These are phyloP conservation scores for Halcyon leucocephala DNA, from an alignment of 2,797 vertebrate species.

Conservation along the genomic window DNA sequence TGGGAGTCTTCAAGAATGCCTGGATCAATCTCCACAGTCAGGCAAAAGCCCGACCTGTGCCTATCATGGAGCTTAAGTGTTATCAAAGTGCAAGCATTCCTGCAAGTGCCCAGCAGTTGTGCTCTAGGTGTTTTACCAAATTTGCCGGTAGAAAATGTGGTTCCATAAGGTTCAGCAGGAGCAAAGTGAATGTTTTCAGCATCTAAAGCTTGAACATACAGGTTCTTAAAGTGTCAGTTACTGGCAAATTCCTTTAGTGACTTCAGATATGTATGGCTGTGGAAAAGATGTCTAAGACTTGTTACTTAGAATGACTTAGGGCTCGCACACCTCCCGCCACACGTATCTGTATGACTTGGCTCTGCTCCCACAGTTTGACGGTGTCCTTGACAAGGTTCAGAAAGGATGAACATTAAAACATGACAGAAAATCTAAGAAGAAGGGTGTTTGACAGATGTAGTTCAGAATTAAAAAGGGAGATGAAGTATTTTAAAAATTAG, in stretches of 20 bases:
- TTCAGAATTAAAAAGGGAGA: background rate
- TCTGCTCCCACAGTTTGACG: background rate
- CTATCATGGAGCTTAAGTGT: no score
- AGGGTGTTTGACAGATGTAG: background rate
- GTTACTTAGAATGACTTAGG: background rate
- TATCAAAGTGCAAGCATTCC: background rate
- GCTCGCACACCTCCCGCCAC: background rate
- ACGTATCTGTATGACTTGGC: background rate
- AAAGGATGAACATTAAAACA: background rate
- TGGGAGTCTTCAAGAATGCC: background rate
- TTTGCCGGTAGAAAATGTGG: background rate
- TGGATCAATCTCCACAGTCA: background rate
- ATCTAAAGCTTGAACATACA: background rate
- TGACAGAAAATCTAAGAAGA: background rate
- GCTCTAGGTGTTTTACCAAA: background rate
- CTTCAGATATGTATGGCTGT: background rate
- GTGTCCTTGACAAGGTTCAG: background rate
- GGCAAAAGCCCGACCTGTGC: no score
- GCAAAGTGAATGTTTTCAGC: background rate
- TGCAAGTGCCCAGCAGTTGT: background rate
- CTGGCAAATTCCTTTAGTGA: background rate
- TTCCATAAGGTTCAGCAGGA: background rate
- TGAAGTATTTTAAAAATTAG: background rate
- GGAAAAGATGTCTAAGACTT: background rate
- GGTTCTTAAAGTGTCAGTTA: background rate